These are phyloP conservation scores for Bryconaethiops microstoma DNA, from an alignment of 2,797 vertebrate species.

Conservation along the genomic window DNA sequence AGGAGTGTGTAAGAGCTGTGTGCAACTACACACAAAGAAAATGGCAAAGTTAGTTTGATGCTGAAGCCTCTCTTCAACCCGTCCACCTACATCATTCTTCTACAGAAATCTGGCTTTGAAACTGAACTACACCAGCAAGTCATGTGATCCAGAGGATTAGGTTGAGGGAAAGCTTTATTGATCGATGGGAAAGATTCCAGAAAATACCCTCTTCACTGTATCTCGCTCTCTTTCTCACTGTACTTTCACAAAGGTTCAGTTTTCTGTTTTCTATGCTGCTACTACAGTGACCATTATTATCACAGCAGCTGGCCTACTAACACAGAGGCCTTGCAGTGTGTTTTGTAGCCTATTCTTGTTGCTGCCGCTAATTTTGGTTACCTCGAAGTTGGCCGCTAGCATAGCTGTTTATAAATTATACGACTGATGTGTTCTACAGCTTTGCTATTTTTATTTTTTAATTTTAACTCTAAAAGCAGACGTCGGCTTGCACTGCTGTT, in stretches of 20 bases:
- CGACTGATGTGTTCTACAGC: neutral
- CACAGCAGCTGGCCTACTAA: neutral
- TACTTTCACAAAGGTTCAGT: conserved; percentile 24
- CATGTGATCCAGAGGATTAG: conserved; percentile 51
- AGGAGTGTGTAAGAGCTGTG: neutral
- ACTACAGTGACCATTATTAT: neutral
- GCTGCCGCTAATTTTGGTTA: conserved; percentile 4
- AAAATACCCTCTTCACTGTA: conserved; percentile 41
- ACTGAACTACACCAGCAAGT: conserved; percentile 35
- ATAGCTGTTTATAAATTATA: conserved; percentile 6
- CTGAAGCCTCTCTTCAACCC: neutral
- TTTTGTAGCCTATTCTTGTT: neutral
- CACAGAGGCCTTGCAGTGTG: neutral
- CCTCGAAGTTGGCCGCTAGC: neutral
- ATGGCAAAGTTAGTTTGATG: neutral
- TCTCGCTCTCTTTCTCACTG: conserved; percentile 10
- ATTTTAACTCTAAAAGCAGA: neutral
- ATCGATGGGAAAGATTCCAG: conserved; percentile 57
- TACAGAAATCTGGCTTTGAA: conserved; percentile 41
- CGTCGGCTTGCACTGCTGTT: neutral
- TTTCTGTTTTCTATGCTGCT: conserved; percentile 14
- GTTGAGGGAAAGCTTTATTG: conserved; percentile 59
- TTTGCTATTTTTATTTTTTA: neutral
- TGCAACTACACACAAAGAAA: neutral
- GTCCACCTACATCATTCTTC: conserved; percentile 42